Percentiles rank a stretch among this genome's conserved stretches.
These are phyloP conservation scores for Nineta flava DNA, from an alignment of 2,888 invertebrate genomes.

Conservation along the genomic window DNA sequence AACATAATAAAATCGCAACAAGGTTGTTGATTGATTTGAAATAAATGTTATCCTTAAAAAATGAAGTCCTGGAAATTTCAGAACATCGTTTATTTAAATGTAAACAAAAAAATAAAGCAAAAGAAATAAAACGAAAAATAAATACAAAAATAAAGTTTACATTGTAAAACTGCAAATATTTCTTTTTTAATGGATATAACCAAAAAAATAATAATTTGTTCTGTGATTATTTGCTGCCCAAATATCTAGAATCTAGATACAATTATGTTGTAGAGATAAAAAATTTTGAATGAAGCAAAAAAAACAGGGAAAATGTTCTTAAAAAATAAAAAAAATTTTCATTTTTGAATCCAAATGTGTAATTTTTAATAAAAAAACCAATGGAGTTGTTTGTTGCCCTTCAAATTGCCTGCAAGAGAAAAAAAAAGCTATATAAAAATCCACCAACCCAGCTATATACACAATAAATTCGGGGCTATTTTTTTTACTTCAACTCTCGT, in stretches of 20 bases:
- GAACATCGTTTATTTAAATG: neutral
- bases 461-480: neutral
- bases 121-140: neutral
- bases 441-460: conserved; percentile 5
- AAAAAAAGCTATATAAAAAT: conserved; percentile 3
- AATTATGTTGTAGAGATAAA: neutral
- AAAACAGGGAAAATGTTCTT: conserved; percentile 11
- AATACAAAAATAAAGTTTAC: neutral
- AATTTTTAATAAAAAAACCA: conserved; percentile 27
- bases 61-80: neutral
- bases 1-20: too few species aligned
- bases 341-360: conserved; percentile 20
- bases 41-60: neutral
- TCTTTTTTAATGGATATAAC: neutral
- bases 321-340: conserved; percentile 9
- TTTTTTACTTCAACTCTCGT: neutral
- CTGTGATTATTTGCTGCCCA: neutral
- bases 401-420: conserved; percentile 8
- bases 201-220: too few species aligned
- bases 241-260: too few species aligned
- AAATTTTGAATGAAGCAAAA: conserved; percentile 10
- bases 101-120: neutral
- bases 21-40: too few species aligned
- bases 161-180: neutral
- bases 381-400: conserved; percentile 15